Evolutionary conservation across 2,113 vertebrate genomes (phyloP), one percentile per base, ranked within the genome.

Genomic region (Hyla sarda): DNA sequence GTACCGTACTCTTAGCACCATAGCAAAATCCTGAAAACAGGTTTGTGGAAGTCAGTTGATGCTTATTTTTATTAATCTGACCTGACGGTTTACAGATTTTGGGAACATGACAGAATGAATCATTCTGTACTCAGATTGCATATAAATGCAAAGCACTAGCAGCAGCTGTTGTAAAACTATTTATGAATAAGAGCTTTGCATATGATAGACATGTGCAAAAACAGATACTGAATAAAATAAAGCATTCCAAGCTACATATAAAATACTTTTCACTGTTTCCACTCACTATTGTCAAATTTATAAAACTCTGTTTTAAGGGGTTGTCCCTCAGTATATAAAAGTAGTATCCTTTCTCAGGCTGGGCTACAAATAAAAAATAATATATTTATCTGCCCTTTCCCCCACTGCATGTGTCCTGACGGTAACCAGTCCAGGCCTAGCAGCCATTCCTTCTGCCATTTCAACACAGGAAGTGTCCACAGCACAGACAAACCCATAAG

Each of bases 191-290:
- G 11, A 28, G 21, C n/a, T 76, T 50, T 50, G 47, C 73, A 76
- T 47, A 75, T 75, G 72, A 25, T 52, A 50, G 47, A 76, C 25
- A 25, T 71, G 52, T 71, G 62, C 41, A 82, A 82, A 82, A 32
- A 48, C 14, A n/a, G 21, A 7, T 16, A 41, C 48, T 69, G 3
- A 56, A 56, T 56, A 83, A 73, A 83, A 28, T 6, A 23, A 81
- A 60, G 12, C n/a, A 48, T n/a, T n/a, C n/a, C 41, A 41, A 41
- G 41, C 41, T 41, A 41, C 41, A 47, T 37, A 65, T 79, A 8
- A 65, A 62, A 80, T 80, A 80, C 21, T 4, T 41, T 5, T 30
- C n/a, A 41, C 52, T 54, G n/a, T n/a, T n/a, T n/a, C 32, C 17
- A 12, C 52, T 17, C 17, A 56, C 54, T 56, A 23, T 56, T 56